Evolutionary conservation across 2,888 invertebrate genomes (phyloP), one percentile per base, ranked within the genome.

Genomic region (Chorisops tibialis): DNA sequence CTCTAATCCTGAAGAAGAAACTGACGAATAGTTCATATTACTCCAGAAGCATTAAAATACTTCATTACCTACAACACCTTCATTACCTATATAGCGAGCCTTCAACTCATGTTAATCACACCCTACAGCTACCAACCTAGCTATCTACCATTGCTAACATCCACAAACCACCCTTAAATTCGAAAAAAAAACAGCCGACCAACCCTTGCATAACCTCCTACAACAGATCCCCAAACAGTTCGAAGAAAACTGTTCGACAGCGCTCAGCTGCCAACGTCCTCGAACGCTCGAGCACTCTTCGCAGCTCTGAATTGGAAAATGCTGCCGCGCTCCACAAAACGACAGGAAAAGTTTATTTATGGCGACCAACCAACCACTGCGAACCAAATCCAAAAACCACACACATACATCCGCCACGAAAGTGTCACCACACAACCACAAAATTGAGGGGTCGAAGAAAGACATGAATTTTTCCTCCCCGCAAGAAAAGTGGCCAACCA

Each of bases 381-480:
- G 73, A 74, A 74, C 75, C 76, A 74, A 69, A 68, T 71, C 73
- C 72, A 74, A 74, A 74, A 73, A 75, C 71, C 75, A 75, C 74
- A 59, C 74, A 74, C 75, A 64, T 52, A 39, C 35, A 74, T 74
- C 71, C 71, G 74, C 75, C 75, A 72, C 72, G 69, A 41, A 43
- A 72, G 21, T 73, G 69, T 72, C 72, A 73, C 51, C 61, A 30
- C 52, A 61, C 61, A 65, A 65, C 61, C 65, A 50, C 64, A 54
- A 64, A 62, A 56, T 66, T 52, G 61, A 65, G 61, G 63, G 59
- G 63, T 59, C 50, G 37, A 22, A 52, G 39, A 51, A 59, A 37
- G 49, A 50, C 62, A 61, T 63, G 65, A 67, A 64, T 62, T 66
- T 64, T 65, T 61, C 65, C 67, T 65, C 59, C 54, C 63, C 63